A percentile compares a stretch with the other conserved stretches of the same genome.
Conservation (phyloP, 2,888 invertebrate genomes). For the Pelosia muscerda region DNA sequence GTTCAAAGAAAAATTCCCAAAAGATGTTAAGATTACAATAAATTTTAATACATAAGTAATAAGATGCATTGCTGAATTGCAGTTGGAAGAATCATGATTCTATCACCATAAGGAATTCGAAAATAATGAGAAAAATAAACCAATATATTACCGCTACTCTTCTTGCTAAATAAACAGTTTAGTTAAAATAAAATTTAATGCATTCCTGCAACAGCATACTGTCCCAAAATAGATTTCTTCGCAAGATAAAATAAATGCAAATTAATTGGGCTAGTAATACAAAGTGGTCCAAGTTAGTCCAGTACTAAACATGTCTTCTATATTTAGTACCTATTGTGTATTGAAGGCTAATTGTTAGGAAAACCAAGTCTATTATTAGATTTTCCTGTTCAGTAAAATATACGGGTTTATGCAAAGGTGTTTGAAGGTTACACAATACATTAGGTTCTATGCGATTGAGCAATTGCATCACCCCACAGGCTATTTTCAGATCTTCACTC, state of each 20-base stretch:
- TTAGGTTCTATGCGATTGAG: constrained; percentile 13
- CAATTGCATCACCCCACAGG: background rate
- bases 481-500: constrained; percentile 12
- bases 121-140: background rate
- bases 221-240: background rate
- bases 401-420: constrained; percentile 22
- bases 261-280: background rate
- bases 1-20: no score
- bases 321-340: background rate
- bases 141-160: background rate
- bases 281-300: background rate
- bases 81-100: background rate
- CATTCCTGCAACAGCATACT: background rate
- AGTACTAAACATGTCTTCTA: background rate
- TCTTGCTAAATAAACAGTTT: background rate
- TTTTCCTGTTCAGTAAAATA: constrained; percentile 19
- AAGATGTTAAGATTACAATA: no score
- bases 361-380: constrained; percentile 13
- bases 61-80: background rate
- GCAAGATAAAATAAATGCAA: background rate
- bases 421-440: constrained; percentile 11
- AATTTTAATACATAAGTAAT: no score
- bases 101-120: background rate
- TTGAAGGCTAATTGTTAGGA: constrained; percentile 15
- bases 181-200: background rate